Evolutionary conservation across 2,888 invertebrate species (phyloP).

Genomic region (Rhingia rostrata): DNA sequence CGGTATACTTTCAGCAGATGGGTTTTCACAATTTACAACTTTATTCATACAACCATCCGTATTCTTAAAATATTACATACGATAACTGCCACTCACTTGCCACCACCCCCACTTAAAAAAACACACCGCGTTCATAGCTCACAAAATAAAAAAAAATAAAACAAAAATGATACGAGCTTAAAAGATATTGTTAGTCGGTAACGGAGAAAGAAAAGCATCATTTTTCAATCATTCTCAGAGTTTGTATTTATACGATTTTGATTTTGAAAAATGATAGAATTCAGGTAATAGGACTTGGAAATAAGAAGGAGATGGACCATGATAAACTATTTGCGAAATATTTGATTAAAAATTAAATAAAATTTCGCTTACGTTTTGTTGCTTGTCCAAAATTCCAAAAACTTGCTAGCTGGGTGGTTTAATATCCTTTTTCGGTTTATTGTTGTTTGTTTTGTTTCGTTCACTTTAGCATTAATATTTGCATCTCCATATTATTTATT

Average conservation of each 20-base stretch:
- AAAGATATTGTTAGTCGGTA: constrained; percentile 1
- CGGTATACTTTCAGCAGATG: too few species aligned
- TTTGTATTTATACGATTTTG: constrained; percentile 68
- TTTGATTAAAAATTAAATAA: not conserved
- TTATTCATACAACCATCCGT: too few species aligned
- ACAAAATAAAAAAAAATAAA: constrained; percentile 6
- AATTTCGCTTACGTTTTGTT: constrained; percentile 26
- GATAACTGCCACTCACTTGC: too few species aligned
- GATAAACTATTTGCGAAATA: not conserved
- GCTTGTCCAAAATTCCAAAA: constrained; percentile 50
- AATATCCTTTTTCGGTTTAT: constrained; percentile 42
- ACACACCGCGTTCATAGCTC: not conserved
- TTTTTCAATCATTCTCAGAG: constrained; percentile 73
- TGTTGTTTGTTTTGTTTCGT: constrained; percentile 8
- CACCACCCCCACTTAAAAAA: not conserved
- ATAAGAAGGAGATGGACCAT: not conserved
- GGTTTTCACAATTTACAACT: too few species aligned
- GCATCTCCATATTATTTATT: constrained; percentile 20
- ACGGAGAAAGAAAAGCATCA: constrained; percentile 41
- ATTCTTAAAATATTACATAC: too few species aligned
- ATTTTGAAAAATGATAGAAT: constrained; percentile 63
- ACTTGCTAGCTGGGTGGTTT: not conserved
- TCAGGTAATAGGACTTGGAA: not conserved
- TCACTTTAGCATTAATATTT: constrained; percentile 36
- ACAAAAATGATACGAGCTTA: constrained; percentile 18